These are phyloP conservation scores for Drosophila leontia DNA, from an alignment of 1,140 invertebrate genomes.

Conservation along the genomic window DNA sequence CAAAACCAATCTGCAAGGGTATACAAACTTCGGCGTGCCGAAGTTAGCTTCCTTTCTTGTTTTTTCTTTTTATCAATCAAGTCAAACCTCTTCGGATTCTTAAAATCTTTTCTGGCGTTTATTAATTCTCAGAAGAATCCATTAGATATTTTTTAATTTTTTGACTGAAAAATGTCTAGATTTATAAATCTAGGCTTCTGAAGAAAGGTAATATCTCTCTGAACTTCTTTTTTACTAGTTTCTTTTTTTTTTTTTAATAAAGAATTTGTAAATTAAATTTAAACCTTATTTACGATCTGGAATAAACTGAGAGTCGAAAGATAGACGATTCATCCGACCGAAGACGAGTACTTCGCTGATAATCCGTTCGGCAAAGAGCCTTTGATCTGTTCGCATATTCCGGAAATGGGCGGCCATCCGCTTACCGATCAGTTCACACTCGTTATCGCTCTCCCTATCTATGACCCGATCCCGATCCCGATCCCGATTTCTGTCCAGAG, in stretches of 20 bases:
- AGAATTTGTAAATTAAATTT: too few species aligned
- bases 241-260: too few species aligned
- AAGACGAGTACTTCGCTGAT: conserved; percentile 69
- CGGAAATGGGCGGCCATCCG: conserved; percentile 72
- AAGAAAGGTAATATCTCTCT: background rate
- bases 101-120: background rate
- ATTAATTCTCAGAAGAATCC: background rate
- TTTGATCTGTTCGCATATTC: conserved; percentile 66
- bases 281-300: conserved; percentile 13
- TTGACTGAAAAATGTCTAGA: background rate
- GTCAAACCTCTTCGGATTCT: background rate
- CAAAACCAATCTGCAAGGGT: too few species aligned
- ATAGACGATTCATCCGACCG: conserved; percentile 66
- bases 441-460: conserved; percentile 42
- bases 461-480: background rate
- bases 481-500: background rate
- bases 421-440: conserved; percentile 65
- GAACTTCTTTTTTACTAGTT: background rate
- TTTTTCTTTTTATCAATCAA: background rate
- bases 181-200: too few species aligned
- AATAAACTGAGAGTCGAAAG: conserved; percentile 54
- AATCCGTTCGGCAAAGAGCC: conserved; percentile 67
- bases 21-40: too few species aligned
- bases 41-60: too few species aligned
- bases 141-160: background rate